Evolutionary conservation across 1,140 invertebrate genomes (phyloP).

Genomic region (Papilio xuthus): DNA sequence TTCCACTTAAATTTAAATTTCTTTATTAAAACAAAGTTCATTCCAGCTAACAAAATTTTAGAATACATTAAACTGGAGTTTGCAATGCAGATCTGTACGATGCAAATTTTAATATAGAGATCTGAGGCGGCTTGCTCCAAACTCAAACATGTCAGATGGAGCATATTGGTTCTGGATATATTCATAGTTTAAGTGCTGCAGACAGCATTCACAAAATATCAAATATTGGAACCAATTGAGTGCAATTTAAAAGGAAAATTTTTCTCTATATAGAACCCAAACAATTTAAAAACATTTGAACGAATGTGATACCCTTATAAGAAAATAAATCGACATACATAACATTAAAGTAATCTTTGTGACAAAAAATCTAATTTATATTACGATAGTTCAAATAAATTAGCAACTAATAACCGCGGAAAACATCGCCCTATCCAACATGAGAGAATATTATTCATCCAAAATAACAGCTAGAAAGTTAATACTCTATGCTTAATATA

Average conservation of each 20-base stretch:
- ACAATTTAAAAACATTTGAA: too few species aligned
- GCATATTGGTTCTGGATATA: slow-evolving; percentile 1
- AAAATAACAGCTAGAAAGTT: background rate
- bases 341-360: too few species aligned
- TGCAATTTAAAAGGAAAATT: background rate
- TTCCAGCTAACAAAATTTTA: slow-evolving; percentile 31
- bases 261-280: background rate
- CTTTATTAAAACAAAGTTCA: background rate
- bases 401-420: too few species aligned
- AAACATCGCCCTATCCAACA: too few species aligned
- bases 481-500: background rate
- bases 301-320: too few species aligned
- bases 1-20: background rate
- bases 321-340: too few species aligned
- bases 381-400: too few species aligned
- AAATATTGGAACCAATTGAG: background rate
- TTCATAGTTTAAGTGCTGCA: slow-evolving; percentile 1
- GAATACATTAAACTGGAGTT: background rate
- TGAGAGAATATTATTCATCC: background rate
- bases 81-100: slow-evolving; percentile 11
- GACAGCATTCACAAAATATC: background rate
- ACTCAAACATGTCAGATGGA: slow-evolving; percentile 19
- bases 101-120: slow-evolving; percentile 23
- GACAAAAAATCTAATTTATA: too few species aligned
- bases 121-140: slow-evolving; percentile 5